phyloP scores from a whole-genome alignment of 2,888 invertebrate genomes.

The Corbicula japonica region DNA sequence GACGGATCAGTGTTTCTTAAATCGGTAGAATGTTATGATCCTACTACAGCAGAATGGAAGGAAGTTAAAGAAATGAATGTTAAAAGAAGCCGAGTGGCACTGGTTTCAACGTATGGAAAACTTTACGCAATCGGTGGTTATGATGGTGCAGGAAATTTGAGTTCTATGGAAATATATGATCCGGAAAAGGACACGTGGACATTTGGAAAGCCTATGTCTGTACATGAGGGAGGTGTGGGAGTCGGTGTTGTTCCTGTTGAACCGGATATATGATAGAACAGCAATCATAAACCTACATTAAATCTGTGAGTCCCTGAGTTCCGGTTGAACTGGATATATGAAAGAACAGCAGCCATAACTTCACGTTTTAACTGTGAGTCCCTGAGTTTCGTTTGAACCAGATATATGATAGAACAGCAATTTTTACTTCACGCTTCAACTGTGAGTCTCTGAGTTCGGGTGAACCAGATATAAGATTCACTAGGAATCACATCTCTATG shows the following conservation, averaged over 20 bases:
- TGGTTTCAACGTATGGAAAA: constrained; percentile 94
- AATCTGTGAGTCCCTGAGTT: too few species aligned
- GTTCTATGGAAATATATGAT: constrained; percentile 94
- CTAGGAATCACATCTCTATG: too few species aligned
- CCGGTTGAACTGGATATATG: constrained; percentile 86
- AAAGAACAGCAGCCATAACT: too few species aligned
- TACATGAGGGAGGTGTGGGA: constrained; percentile 96
- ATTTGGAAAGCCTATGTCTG: constrained; percentile 92
- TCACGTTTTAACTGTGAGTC: too few species aligned
- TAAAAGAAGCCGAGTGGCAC: constrained; percentile 93
- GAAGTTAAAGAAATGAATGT: constrained; percentile 93
- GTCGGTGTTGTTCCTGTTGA: constrained; percentile 92
- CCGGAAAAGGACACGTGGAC: constrained; percentile 91
- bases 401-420: constrained; percentile 49
- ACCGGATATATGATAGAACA: constrained; percentile 51
- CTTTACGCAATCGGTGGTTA: constrained; percentile 90
- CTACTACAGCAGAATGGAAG: constrained; percentile 92
- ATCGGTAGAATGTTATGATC: constrained; percentile 94
- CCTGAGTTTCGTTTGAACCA: constrained; percentile 89
- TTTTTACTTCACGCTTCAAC: too few species aligned
- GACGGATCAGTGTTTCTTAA: constrained; percentile 94
- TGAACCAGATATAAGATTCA: constrained; percentile 63
- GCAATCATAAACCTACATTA: too few species aligned
- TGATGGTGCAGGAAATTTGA: constrained; percentile 93
- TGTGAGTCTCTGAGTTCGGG: too few species aligned